A percentile compares a stretch with the other conserved stretches of the same genome.
Evolutionary conservation across 2,797 vertebrate genomes (phyloP).

Genomic region (Eurystomus glaucurus): DNA sequence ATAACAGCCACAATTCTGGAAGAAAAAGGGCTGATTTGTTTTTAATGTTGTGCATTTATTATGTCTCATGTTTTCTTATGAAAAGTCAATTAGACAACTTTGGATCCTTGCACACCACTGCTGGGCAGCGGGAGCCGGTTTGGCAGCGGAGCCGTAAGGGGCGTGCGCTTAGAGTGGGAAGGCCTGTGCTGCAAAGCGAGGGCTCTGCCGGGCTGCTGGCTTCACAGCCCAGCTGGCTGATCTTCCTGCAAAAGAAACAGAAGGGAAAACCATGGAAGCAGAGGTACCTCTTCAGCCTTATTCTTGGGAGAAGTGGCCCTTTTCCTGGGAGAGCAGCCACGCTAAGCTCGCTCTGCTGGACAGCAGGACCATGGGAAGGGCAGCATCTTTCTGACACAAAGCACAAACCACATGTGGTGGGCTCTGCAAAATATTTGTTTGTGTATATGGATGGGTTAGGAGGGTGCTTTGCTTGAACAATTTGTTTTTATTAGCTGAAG

Average conservation of each 20-base stretch:
- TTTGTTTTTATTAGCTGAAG: neutral
- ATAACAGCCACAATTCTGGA: neutral
- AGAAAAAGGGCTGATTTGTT: neutral
- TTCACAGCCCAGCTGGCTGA: accelerated
- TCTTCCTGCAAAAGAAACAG: neutral
- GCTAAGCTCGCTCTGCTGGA: neutral
- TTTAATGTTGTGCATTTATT: neutral
- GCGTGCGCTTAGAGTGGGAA: neutral
- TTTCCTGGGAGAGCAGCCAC: neutral
- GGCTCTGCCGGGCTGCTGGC: neutral
- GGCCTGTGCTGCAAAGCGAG: neutral
- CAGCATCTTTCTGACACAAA: neutral
- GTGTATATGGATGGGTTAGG: neutral
- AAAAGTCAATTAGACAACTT: neutral
- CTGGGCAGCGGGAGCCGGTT: neutral
- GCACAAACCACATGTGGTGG: neutral
- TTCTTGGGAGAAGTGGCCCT: neutral
- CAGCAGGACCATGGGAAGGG: neutral
- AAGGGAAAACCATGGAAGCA: neutral
- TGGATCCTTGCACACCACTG: neutral
- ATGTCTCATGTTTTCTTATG: neutral
- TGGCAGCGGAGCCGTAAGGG: neutral
- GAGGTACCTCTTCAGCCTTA: neutral
- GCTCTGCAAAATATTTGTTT: neutral
- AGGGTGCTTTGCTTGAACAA: neutral